phyloP scores from a whole-genome alignment of 30 jellyfish, hydroid and myxozoan genomes.

The Chironex yamaguchii region DNA sequence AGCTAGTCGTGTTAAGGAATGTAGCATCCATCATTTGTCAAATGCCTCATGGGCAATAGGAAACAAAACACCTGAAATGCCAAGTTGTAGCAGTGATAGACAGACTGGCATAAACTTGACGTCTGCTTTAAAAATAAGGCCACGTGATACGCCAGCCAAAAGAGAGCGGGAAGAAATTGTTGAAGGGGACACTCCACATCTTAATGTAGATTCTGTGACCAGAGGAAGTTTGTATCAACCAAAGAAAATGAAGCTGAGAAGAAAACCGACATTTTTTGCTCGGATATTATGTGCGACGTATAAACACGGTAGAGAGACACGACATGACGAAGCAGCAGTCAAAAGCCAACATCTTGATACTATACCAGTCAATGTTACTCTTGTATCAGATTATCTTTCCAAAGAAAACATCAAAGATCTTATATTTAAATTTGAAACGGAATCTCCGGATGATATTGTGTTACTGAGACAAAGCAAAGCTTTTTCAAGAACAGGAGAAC shows the following conservation, averaged over 20 bases:
- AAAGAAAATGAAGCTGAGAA: background rate
- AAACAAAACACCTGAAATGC: too few relatives aligned
- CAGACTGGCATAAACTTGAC: too few relatives aligned
- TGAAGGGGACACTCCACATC: too few relatives aligned
- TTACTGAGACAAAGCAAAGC: background rate
- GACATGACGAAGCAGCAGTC: background rate
- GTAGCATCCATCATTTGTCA: too few relatives aligned
- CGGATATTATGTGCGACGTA: background rate
- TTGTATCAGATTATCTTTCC: background rate
- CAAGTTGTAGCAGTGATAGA: too few relatives aligned
- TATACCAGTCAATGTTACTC: background rate
- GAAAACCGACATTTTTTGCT: background rate
- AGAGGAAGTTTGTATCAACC: too few relatives aligned
- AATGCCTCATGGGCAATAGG: too few relatives aligned
- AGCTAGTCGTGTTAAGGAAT: too few relatives aligned
- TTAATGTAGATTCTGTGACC: too few relatives aligned
- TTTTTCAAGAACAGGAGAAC: background rate
- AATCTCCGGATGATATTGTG: background rate
- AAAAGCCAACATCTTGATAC: background rate
- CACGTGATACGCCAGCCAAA: too few relatives aligned
- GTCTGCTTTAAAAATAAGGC: too few relatives aligned
- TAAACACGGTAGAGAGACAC: background rate
- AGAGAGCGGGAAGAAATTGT: too few relatives aligned
- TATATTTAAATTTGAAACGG: background rate
- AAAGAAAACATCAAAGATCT: background rate